Percentiles rank a stretch among this genome's conserved stretches.
Conservation (phyloP, 2,113 vertebrate genomes). For the Peromyscus leucopus region DNA sequence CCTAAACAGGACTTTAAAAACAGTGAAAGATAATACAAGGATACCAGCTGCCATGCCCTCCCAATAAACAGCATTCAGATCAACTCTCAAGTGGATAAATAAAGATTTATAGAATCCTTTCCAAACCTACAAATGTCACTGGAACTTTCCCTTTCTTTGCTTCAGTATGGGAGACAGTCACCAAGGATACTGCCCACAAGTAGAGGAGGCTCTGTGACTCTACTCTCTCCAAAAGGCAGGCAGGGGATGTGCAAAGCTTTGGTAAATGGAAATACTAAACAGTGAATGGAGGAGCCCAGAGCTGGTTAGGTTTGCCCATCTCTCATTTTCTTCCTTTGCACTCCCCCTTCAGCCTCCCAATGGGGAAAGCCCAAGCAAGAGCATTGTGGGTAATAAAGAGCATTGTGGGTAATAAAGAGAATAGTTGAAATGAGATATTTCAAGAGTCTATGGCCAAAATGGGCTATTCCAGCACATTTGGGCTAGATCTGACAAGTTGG, state of each 20-base stretch:
- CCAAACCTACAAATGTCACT: not conserved
- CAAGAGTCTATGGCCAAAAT: not conserved
- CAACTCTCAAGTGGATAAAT: not conserved
- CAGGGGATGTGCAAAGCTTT: not conserved
- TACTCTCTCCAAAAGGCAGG: not conserved
- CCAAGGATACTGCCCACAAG: not conserved
- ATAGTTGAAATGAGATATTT: not conserved
- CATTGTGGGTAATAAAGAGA: not conserved
- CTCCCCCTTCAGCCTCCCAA: not conserved
- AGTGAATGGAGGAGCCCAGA: not conserved
- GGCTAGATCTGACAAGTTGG: not conserved
- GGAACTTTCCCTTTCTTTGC: not conserved
- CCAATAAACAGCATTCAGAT: not conserved
- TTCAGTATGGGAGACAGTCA: not conserved
- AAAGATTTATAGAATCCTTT: not conserved
- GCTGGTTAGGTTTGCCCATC: not conserved
- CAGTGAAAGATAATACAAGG: not conserved
- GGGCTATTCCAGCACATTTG: not conserved
- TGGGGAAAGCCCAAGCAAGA: not conserved
- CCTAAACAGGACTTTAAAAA: not conserved
- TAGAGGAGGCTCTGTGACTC: not conserved
- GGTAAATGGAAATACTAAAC: conserved; percentile 13
- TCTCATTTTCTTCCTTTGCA: not conserved
- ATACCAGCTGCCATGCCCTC: not conserved
- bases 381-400: not conserved